Base-by-base conservation (phyloP, 2,113 vertebrate species). In the Scomber colias region DNA sequence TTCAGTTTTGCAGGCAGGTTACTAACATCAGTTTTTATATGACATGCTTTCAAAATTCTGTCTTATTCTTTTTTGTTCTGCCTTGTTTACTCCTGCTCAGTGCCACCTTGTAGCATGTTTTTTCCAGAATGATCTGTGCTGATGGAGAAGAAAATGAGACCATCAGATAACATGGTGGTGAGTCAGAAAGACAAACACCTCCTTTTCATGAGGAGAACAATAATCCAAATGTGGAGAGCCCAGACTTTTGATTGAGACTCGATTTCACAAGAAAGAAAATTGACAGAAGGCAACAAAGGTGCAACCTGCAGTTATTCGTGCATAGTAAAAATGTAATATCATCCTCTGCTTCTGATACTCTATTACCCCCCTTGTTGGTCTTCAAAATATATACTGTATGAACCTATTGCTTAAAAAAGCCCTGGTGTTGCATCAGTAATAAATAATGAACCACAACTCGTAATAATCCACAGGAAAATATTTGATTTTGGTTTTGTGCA, bases 401-500 rank as follows among this genome's bases (percentile, higher is more conserved):
- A 31, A 68, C 7, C 0, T 54, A 21, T 75, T 81, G 45, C 81
- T 14, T 2, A 55, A 61, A 31, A 71, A 57, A 15, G 12, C 15
- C n/a, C 30, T 21, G 44, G 21, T 65, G 70, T 87, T 87, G 85
- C 85, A 81, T 87, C 85, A 81, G 73, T 31, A 10, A 62, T 66
- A 57, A 76, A 53, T 59, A 72, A 83, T 65, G 40, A 64, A 13
- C 9, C 60, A 40, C 46, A 64, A 21, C 48, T 60, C 61, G 24
- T 19, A 16, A 30, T 72, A 68, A 64, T 15, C 8, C 5, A 55
- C 40, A 51, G 50, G 17, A 16, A n/a, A 46, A 19, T 3, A 50
- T 44, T 31, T 74, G 15, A 35, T 40, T 75, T 84, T 31, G 31
- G 51, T 19, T 50, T 40, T 73, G 50, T 57, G 31, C 15, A n/a